Evolutionary conservation across 1,140 invertebrate genomes (phyloP).

Genomic region (Aphidius ervi): DNA sequence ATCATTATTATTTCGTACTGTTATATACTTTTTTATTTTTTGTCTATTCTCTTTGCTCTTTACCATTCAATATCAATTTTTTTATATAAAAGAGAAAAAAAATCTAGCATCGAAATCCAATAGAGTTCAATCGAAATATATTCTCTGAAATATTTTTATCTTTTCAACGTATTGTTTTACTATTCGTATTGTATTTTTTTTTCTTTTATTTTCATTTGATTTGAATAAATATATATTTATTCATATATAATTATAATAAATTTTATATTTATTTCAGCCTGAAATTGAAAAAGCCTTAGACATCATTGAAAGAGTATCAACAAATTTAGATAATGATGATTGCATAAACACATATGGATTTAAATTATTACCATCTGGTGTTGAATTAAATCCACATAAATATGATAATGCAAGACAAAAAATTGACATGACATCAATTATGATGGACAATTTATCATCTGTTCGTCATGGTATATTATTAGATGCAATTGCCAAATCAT

Average conservation of each 20-base stretch:
- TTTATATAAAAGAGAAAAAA: no score
- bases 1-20: no score
- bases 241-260: no score
- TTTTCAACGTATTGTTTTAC: neutral
- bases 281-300: conserved; percentile 64
- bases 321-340: conserved; percentile 64
- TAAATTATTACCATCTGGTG: conserved; percentile 57
- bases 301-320: conserved; percentile 68
- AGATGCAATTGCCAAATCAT: conserved; percentile 58
- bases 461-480: conserved; percentile 60
- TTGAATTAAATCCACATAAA: conserved; percentile 57
- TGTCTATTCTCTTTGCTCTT: no score
- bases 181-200: neutral
- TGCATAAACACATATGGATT: conserved; percentile 68
- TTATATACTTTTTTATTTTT: no score
- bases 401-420: conserved; percentile 69
- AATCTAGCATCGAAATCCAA: no score
- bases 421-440: conserved; percentile 66
- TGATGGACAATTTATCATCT: conserved; percentile 66
- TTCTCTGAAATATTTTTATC: no score
- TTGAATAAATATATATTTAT: no score
- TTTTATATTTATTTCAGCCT: conserved; percentile 15
- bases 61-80: no score
- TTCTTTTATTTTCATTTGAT: neutral
- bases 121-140: no score